Conservation (phyloP, 2,113 vertebrate species). For the Lasiurus cinereus region DNA sequence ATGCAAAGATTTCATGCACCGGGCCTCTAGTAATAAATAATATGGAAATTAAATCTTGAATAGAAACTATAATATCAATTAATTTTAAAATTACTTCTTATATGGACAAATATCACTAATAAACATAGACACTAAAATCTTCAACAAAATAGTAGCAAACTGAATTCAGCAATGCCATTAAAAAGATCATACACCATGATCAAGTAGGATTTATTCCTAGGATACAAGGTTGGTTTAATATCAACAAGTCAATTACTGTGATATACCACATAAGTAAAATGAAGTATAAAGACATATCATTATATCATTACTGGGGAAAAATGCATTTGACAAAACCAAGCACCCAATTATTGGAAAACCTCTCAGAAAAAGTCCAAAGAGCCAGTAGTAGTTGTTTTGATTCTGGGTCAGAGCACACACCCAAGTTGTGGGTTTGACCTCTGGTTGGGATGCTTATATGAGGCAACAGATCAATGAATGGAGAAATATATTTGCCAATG, state of each 20-base stretch:
- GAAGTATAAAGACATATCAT: not conserved
- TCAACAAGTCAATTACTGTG: not conserved
- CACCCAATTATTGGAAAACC: not conserved
- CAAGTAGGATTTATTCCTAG: not conserved
- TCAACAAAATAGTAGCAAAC: not conserved
- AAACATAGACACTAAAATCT: not conserved
- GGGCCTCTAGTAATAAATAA: not conserved
- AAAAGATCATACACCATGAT: not conserved
- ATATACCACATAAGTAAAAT: not conserved
- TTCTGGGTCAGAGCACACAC: no score
- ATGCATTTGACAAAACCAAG: not conserved
- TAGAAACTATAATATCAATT: not conserved
- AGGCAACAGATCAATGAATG: no score
- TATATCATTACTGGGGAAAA: not conserved
- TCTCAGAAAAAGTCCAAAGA: not conserved
- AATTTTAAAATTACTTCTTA: conserved; percentile 37
- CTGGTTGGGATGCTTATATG: no score
- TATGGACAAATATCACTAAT: not conserved
- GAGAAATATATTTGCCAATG: not conserved
- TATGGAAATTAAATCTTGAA: not conserved
- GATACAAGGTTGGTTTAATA: not conserved
- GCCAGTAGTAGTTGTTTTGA: no score
- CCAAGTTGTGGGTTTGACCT: no score
- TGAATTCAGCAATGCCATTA: not conserved
- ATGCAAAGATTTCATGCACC: no score